Evolutionary conservation across 2,888 invertebrate species (phyloP), one percentile per base, ranked within the genome.

Genomic region (Cryptus armator): DNA sequence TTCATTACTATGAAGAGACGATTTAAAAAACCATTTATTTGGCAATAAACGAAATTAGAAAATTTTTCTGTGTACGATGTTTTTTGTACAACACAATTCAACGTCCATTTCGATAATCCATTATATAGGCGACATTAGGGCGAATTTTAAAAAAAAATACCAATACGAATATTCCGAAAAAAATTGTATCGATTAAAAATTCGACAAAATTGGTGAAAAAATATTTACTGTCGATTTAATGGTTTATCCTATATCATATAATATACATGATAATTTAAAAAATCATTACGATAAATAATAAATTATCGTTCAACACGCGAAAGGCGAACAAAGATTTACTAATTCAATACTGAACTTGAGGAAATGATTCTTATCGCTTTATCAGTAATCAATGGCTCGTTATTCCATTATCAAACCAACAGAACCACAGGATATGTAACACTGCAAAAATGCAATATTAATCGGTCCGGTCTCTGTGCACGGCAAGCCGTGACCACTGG

Each of bases 401-500:
- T 10, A 56, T 19, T 12, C 24, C 19, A 56, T 24, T 24, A 12
- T 12, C 19, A 37, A 37, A 37, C 6, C 37, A 37, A 9, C 7
- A 37, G 56, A 56, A 10, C 2, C 12, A 3, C 24, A 1, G 24
- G 56, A 24, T 24, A 24, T 10, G 24, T 9, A 56, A 19, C 24
- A 19, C 16, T 5, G 10, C 19, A 56, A 56, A 56, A 24, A 56
- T 10, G 19, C 24, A 56, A 56, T 56, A 56, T 56, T 56, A 56
- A 56, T 56, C 56, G 24, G 24, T 9, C 56, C n/a, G 24, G 19
- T 56, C 53, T 24, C 53, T n/a, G 19, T 53, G n/a, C 53, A 53
- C 24, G 53, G 10, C 53, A 56, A 56, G 59, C 59, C 81, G 86
- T 81, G 81, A 79, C 81, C 77, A 62, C 70, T 70, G 64, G n/a